Base-by-base conservation (phyloP, 2,113 vertebrate species). In the Plecturocebus donacophilus region DNA sequence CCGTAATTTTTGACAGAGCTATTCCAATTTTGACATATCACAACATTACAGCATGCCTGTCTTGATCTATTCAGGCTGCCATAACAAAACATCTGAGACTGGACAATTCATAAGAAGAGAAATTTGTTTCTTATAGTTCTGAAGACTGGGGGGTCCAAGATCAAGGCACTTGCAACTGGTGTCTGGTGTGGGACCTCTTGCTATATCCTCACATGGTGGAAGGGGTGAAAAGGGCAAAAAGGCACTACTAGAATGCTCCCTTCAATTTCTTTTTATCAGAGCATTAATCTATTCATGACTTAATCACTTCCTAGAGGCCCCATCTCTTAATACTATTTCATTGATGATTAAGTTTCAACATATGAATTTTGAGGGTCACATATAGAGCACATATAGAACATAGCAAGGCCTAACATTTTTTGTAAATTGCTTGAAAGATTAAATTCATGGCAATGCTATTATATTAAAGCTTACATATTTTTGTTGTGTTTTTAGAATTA, bases 381-480 rank as follows among this genome's bases (percentile, higher is more conserved):
- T 12, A 52, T 64, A 58, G 23, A 58, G 23, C 23, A 25, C 56
- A 58, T 58, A 58, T 17, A 66, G 47, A 68, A 23, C 6, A 75
- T 13, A 56, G 54, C 54, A 66, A 82, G n/a, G 54, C 8, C 23
- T 47, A 35, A 35, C 1, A 5, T 14, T 32, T 38, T 83, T 54
- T 58, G 56, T 20, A 95, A 94, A 88, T 38, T 79, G n/a, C 49
- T n/a, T 68, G 58, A 94, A 94, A 94, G 27, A 35, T 56, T 83
- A 92, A 56, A 52, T 80, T 75, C 10, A 27, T 80, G 19, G 7
- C 54, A 56, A 5, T 32, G 56, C 4, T 68, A 76, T 86, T 75
- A 81, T 49, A 64, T 94, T 66, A 87, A 96, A 40, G 66, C 40
- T 75, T 49, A 93, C 8, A 4, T 89, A 16, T 47, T 93, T 32